These are phyloP conservation scores for Stenichneumon culpator DNA, from an alignment of 2,888 invertebrate genomes.

Conservation along the genomic window DNA sequence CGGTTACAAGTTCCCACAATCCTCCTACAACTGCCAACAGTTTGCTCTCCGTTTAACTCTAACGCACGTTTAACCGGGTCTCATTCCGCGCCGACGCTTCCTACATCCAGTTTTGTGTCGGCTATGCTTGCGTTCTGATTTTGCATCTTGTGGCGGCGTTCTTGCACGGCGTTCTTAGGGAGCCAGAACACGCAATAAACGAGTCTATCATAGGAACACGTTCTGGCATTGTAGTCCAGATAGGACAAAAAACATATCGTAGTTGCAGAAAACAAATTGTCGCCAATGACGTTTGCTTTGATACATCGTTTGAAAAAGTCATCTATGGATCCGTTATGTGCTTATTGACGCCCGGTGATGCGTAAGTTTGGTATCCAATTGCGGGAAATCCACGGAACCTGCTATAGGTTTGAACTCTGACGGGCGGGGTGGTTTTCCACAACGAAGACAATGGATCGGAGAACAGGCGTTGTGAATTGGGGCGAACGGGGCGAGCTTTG, in stretches of 20 bases:
- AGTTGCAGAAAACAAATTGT: no score
- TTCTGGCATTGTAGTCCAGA: no score
- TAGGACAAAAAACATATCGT: no score
- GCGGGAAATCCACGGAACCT: neutral
- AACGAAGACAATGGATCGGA: neutral
- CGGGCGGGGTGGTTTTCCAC: neutral
- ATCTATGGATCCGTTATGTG: neutral
- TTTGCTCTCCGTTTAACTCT: conserved; percentile 20
- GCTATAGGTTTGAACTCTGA: neutral
- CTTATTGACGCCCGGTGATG: neutral
- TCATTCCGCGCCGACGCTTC: conserved; percentile 6
- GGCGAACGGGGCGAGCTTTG: conserved; percentile 27
- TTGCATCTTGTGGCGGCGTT: no score
- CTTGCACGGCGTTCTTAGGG: no score
- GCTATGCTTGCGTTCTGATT: no score
- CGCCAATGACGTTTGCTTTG: neutral
- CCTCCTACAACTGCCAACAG: conserved; percentile 7
- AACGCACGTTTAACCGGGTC: conserved; percentile 23
- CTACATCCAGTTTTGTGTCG: neutral
- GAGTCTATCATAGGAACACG: no score
- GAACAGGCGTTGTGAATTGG: conserved; percentile 19
- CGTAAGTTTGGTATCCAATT: neutral
- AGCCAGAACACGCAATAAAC: no score
- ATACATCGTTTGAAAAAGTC: neutral
- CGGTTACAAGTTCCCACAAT: conserved; percentile 15